phyloP scores from a whole-genome alignment of 2,113 vertebrate genomes.

The Numenius arquata region DNA sequence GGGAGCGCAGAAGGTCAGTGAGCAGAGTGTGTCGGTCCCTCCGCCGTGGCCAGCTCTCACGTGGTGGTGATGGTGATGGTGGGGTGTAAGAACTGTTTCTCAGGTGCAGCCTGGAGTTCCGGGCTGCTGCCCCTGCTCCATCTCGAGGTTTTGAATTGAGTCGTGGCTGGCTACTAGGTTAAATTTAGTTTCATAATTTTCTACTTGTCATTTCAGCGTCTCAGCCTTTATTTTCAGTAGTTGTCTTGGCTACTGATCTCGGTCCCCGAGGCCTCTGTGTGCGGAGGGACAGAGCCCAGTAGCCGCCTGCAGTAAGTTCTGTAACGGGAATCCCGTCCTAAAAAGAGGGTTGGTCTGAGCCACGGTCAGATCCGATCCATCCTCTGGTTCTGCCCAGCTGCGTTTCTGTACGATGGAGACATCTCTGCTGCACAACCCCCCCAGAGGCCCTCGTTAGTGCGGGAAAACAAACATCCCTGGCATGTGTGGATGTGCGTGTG shows the following conservation, averaged over 20 bases:
- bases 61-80: not conserved
- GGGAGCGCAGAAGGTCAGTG: constrained; percentile 76
- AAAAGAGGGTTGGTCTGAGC: not conserved
- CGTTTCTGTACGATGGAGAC: not conserved
- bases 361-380: not conserved
- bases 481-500: rapidly evolving
- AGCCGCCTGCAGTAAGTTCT: not conserved
- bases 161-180: not conserved
- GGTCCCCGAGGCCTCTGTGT: not conserved
- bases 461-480: not conserved
- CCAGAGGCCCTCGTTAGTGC: not conserved
- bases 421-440: not conserved
- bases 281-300: not conserved
- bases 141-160: not conserved
- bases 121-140: not conserved
- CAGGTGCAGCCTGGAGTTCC: not conserved
- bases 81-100: not conserved
- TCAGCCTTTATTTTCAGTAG: not conserved
- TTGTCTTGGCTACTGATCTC: not conserved
- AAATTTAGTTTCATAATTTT: not conserved
- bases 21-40: not conserved
- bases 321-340: not conserved
- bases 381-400: not conserved
- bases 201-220: not conserved
- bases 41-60: not conserved